phyloP scores from a whole-genome alignment of 2,113 vertebrate genomes.

The Enhydra lutris region DNA sequence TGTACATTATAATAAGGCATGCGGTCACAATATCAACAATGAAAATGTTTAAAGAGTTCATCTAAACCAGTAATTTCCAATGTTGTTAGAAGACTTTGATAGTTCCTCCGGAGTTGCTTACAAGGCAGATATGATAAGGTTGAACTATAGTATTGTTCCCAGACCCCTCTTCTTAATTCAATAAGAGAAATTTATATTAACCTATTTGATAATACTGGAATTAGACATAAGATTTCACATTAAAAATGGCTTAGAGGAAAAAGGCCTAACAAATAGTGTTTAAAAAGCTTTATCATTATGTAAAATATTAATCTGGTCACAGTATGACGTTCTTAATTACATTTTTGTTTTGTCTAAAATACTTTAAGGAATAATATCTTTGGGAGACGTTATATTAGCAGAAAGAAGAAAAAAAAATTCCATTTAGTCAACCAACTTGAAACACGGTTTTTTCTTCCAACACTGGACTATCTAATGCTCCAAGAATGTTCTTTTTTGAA shows the following conservation, averaged over 20 bases:
- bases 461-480: background rate
- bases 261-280: background rate
- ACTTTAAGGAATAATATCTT: background rate
- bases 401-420: background rate
- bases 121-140: background rate
- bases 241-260: background rate
- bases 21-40: background rate
- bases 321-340: background rate
- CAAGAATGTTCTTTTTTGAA: background rate
- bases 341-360: constrained; percentile 23
- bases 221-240: background rate
- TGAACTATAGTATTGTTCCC: background rate
- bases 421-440: background rate
- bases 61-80: background rate
- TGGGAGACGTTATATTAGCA: background rate
- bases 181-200: background rate
- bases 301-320: background rate
- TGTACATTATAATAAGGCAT: background rate
- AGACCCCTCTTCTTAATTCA: background rate
- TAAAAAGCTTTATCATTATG: background rate
- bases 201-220: background rate
- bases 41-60: background rate
- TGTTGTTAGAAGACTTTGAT: background rate
- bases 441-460: background rate
- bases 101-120: background rate